Evolutionary conservation across 2,113 vertebrate species (phyloP).

Genomic region (Corvus cornix): DNA sequence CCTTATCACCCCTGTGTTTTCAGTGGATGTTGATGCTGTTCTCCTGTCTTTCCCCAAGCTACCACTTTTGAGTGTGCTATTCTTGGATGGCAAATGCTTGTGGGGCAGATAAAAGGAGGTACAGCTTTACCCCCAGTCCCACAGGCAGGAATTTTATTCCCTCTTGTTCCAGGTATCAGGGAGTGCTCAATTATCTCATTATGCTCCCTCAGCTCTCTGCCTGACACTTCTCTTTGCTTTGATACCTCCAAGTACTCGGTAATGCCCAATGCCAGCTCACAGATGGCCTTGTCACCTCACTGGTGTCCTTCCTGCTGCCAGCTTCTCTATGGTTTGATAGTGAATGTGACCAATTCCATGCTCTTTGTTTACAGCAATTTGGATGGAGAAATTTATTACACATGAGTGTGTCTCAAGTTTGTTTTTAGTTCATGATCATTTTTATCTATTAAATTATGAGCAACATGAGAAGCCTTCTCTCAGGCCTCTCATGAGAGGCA

Average conservation of each 20-base stretch:
- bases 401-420: background rate
- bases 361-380: background rate
- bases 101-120: background rate
- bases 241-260: background rate
- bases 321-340: background rate
- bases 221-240: background rate
- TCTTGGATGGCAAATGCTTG: background rate
- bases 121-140: background rate
- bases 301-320: background rate
- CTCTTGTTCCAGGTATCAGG: background rate
- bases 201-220: background rate
- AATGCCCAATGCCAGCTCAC: background rate
- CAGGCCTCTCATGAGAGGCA: background rate
- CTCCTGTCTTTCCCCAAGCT: background rate
- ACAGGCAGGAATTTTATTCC: background rate
- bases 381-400: background rate
- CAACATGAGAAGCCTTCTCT: background rate
- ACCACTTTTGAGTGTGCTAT: fast-evolving
- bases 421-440: background rate
- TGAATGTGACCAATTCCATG: fast-evolving
- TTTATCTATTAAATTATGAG: background rate
- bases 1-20: background rate
- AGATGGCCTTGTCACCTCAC: background rate
- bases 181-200: background rate
- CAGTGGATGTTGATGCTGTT: background rate